These are phyloP conservation scores for Notechis scutatus DNA, from an alignment of 2,113 vertebrate species.

Conservation along the genomic window DNA sequence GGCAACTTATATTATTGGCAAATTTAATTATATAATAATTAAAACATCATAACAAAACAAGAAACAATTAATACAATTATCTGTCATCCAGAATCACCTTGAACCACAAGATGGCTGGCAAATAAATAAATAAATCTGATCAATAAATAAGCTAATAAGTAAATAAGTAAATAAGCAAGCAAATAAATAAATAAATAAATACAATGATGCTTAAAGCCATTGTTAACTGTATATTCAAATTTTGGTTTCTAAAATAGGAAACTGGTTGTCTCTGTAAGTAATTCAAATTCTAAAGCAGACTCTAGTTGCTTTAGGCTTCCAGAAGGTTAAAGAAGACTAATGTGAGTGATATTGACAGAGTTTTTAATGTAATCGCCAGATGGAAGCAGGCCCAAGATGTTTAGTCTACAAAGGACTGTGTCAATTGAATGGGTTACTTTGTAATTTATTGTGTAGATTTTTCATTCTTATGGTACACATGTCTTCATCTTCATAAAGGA, in stretches of 20 bases:
- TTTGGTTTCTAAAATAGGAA: not conserved
- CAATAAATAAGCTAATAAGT: not conserved
- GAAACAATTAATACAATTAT: not conserved
- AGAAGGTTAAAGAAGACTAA: not conserved
- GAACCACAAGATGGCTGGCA: not conserved
- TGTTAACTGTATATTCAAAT: not conserved
- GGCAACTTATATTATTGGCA: not conserved
- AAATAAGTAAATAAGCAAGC: fast-evolving
- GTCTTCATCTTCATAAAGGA: not conserved
- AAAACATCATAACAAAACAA: not conserved
- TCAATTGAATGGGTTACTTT: constrained; percentile 1
- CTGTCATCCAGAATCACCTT: not conserved
- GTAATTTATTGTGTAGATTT: constrained; percentile 16
- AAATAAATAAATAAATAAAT: not conserved
- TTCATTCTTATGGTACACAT: not conserved
- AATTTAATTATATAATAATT: not conserved
- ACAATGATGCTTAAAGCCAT: not conserved
- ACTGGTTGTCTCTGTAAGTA: not conserved
- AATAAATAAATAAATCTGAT: not conserved
- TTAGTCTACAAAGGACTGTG: constrained; percentile 25
- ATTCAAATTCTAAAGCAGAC: constrained; percentile 7
- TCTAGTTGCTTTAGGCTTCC: not conserved
- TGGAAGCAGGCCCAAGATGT: not conserved
- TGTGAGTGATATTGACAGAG: fast-evolving
- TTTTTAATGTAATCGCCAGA: constrained; percentile 5